These are phyloP conservation scores for Callithrix jacchus DNA, from an alignment of 2,113 vertebrate species.

Conservation along the genomic window DNA sequence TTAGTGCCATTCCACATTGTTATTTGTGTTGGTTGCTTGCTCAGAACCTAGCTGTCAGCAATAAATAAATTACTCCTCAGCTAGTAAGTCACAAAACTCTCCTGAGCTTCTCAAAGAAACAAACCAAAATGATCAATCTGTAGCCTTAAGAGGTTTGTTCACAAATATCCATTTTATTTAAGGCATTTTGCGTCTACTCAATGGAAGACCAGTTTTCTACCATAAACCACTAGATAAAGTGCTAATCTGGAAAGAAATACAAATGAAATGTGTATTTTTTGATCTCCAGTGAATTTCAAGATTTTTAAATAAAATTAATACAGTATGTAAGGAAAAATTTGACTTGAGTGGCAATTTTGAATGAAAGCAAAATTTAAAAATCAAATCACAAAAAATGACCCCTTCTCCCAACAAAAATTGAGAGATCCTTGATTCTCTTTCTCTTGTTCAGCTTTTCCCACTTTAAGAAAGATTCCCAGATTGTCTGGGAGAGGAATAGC, in stretches of 20 bases:
- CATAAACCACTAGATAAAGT: conserved; percentile 10
- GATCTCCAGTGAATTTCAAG: background rate
- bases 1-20: conserved; percentile 57
- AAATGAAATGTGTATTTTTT: background rate
- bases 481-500: conserved; percentile 23
- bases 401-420: background rate
- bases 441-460: conserved; percentile 31
- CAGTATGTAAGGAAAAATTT: background rate
- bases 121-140: conserved; percentile 72
- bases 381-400: background rate
- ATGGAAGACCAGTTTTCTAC: conserved; percentile 62
- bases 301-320: background rate
- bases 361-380: conserved; percentile 27
- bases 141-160: conserved; percentile 73
- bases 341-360: background rate
- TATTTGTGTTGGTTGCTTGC: conserved; percentile 74
- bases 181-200: conserved; percentile 23
- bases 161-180: conserved; percentile 76
- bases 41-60: conserved; percentile 48
- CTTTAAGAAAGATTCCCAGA: conserved; percentile 40
- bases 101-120: conserved; percentile 68
- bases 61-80: conserved; percentile 75
- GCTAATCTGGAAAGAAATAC: conserved; percentile 52
- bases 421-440: conserved; percentile 22
- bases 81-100: conserved; percentile 68